Base-by-base conservation (phyloP, 2,888 invertebrate genomes). In the Listrodromus nycthemerus region DNA sequence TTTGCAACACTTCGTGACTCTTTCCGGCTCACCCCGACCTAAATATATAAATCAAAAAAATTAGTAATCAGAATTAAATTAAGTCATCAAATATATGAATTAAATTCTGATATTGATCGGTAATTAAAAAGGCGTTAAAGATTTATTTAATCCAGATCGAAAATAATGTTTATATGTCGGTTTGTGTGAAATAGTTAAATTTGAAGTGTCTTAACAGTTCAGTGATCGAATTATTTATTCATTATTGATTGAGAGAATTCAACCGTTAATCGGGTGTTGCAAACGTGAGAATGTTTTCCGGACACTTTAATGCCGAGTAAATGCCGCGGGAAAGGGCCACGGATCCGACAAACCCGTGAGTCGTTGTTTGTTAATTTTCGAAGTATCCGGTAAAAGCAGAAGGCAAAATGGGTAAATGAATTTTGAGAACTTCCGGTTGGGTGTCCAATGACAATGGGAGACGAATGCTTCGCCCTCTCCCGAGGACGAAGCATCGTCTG, bases 351-450 rank as follows among this genome's bases (percentile, higher is more conserved):
- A 66, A 73, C n/a, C 7, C 13, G 75, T 21, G 73, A 16, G 58
- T 24, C 45, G 48, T 6, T n/a, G n/a, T 52, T 37, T 6, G 7
- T 24, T 45, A 63, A 48, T 21, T 61, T 73, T 2, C 48, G 10
- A 52, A 16, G 13, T 48, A 16, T 19, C 30, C 61, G 24, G 41
- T 61, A 69, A 82, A 55, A 73, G 80, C 69, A 52, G 75, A 67
- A 27, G 71, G 63, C 37, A 16, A 30, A 66, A 84, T 41, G 83
- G 82, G 70, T 76, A 83, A 86, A 89, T 87, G 89, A 90, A 91
- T 89, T 88, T 86, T 50, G 69, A 80, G 82, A 87, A 89, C 88
- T 89, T 88, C 87, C 86, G 86, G 87, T 75, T 30, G 50, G 33
- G 24, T 33, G 41, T 52, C 67, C 79, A 71, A 83, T 83, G 83